Evolutionary conservation across 23 tunicate species (phyloP), one percentile per base, ranked within the genome.

Genomic region (Trididemnum nubilum): DNA sequence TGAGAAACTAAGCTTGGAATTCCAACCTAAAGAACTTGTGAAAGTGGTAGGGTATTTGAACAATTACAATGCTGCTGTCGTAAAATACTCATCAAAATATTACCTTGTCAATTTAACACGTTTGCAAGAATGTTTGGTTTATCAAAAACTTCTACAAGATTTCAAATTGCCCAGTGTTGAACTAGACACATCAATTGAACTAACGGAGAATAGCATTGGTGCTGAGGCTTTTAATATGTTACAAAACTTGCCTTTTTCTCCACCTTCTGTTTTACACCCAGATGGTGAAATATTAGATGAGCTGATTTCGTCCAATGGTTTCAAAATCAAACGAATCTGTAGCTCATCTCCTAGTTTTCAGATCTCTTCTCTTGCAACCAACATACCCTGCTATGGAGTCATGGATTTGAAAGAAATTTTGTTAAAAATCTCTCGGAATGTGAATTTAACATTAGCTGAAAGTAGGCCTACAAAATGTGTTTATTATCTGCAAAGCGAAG

Each of bases 401-500:
- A 66, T 71, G 5, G 87, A 89, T 23, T 34, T 89, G 34, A 67
- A 58, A 71, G 87, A 83, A 36, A 83, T 89, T 54, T 72, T 89
- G 30, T 18, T 19, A 7, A 83, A 77, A 70, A 77, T 89, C 18
- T 24, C 36, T 1, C 25, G 34, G 32, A 76, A 69, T 51, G n/a
- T 37, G 3, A 58, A 37, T 25, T n/a, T 37, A 1, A 52, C 34
- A 2, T 29, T 89, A 22, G 33, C 36, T 3, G 76, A 71, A 33
- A 23, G 79, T 15, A 57, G 94, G 22, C 88, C 88, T 35, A 32
- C 38, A 0, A 83, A 84, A 36, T 76, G 51, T 27, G 3, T 67
- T 0, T 33, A 83, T 32, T 89, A 83, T 78, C 59, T 89, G 27
- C 94, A 89, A 64, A 74, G 88, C 23, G 94, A 89, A 78, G 84